Percentiles rank a stretch among this genome's conserved stretches.
Evolutionary conservation across 2,113 vertebrate species (phyloP).

Genomic region (Paramormyrops kingsleyae): DNA sequence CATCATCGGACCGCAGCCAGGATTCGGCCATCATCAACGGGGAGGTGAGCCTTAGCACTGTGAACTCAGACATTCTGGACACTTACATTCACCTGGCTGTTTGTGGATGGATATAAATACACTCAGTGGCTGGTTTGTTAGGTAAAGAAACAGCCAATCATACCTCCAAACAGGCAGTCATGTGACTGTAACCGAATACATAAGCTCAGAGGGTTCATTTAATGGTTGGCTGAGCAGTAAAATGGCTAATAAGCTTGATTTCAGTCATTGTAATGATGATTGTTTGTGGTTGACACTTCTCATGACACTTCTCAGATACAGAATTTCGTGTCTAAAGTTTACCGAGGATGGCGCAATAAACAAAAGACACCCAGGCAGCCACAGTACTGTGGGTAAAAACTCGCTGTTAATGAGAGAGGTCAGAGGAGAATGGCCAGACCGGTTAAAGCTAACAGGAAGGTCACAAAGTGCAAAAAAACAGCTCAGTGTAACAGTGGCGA

Average conservation of each 20-base stretch:
- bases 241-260: not conserved
- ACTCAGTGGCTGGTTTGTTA: not conserved
- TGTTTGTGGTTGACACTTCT: not conserved
- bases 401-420: not conserved
- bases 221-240: not conserved
- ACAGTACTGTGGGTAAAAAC: not conserved
- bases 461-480: not conserved
- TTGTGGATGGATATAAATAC: not conserved
- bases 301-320: not conserved
- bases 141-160: not conserved
- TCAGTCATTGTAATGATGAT: not conserved
- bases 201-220: not conserved
- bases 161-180: not conserved
- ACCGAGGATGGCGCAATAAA: not conserved
- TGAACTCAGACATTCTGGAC: not conserved
- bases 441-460: not conserved
- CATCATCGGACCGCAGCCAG: slow-evolving; percentile 77
- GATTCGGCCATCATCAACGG: slow-evolving; percentile 80
- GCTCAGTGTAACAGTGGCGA: not conserved
- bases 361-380: not conserved
- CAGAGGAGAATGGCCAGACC: not conserved
- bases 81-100: not conserved
- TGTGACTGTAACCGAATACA: not conserved
- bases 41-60: slow-evolving; percentile 66
- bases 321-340: not conserved